Base-by-base conservation (phyloP, 2,888 invertebrate genomes). In the Scaptomyza caliginosa region DNA sequence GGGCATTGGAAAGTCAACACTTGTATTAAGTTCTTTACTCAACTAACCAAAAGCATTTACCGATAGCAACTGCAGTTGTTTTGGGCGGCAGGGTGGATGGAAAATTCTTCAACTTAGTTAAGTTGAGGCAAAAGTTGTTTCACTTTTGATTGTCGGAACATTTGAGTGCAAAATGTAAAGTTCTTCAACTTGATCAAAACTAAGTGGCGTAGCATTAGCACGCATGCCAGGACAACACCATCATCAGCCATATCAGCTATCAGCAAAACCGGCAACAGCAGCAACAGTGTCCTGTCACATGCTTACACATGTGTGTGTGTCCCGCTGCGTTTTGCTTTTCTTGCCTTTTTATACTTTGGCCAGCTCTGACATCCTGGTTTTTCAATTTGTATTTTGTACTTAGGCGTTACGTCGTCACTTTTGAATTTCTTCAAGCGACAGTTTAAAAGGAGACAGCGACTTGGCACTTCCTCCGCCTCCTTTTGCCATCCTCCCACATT, bases 151-250 rank as follows among this genome's bases (percentile, higher is more conserved):
- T 83, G 86, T 76, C 71, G 77, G 75, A 58, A 67, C 70, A 69
- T 79, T 85, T 85, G 77, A 85, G 79, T 78, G 78, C 75, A 78
- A 62, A 75, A 80, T 78, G 58, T 70, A 70, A 86, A 86, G 46
- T 69, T 65, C 58, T 57, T 52, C 59, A 78, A 79, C 67, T 82
- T 77, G 75, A 80, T 77, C 77, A 64, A 70, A 77, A 77, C 74
- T 77, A 84, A 83, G 83, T 86, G 86, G 81, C 71, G 59, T 66
- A 65, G 67, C 84, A 72, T 77, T 81, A 76, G 76, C 79, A 77
- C 72, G 72, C 82, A 83, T 77, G 86, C 69, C 67, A 60, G 45
- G 51, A 57, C 63, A 28, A 36, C n/a, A n/a, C 58, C 8, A 26
- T 1, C 28, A 28, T 3, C 28, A 28, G n/a, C n/a, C n/a, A n/a